Conservation (phyloP, 2,888 invertebrate species). For the Lissonota sp. region DNA sequence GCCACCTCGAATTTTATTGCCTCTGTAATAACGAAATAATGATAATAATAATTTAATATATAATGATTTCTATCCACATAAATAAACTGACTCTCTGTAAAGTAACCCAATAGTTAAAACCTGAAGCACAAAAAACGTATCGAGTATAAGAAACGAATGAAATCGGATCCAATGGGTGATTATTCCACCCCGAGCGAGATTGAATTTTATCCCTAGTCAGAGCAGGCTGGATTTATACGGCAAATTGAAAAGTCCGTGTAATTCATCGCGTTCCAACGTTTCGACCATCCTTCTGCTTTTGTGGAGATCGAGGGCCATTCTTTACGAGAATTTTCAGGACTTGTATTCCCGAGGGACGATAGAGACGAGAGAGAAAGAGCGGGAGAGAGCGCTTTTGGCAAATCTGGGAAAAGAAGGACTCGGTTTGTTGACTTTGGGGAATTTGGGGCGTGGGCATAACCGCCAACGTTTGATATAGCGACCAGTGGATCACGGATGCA, state of each 20-base stretch:
- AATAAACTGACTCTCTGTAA: too few species aligned
- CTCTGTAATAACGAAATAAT: too few species aligned
- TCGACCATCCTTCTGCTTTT: background rate
- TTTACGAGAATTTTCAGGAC: background rate
- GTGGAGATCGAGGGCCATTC: background rate
- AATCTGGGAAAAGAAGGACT: constrained; percentile 17
- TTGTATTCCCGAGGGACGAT: background rate
- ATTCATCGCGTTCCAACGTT: background rate
- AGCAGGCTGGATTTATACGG: background rate
- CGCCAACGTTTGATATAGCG: background rate
- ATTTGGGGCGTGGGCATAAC: constrained; percentile 9
- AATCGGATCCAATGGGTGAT: constrained; percentile 40
- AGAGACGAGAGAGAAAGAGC: background rate
- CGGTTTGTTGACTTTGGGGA: constrained; percentile 48
- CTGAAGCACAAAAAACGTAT: too few species aligned
- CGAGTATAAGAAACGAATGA: constrained; percentile 7
- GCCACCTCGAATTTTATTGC: too few species aligned
- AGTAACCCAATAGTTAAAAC: too few species aligned
- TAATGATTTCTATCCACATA: too few species aligned
- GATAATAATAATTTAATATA: too few species aligned
- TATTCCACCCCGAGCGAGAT: constrained; percentile 32
- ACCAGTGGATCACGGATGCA: background rate
- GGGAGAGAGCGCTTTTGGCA: background rate
- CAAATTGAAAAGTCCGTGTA: background rate
- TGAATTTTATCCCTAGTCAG: constrained; percentile 44